phyloP scores from a whole-genome alignment of 2,888 invertebrate genomes.

The Conus canariensis region DNA sequence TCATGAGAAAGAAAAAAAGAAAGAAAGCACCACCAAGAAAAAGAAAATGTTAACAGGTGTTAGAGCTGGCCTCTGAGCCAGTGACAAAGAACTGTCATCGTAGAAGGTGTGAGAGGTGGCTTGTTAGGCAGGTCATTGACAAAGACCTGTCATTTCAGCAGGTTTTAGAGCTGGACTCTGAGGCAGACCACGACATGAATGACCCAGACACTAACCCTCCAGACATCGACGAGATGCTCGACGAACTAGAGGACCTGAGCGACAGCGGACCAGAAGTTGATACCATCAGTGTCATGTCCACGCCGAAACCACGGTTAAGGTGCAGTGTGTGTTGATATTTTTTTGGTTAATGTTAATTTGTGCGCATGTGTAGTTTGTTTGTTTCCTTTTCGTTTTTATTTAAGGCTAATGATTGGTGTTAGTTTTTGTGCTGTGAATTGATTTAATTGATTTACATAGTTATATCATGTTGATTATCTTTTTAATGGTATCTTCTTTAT shows the following conservation, averaged over 20 bases:
- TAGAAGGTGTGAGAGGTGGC: too few relatives aligned
- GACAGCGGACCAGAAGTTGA: slow-evolving; percentile 96
- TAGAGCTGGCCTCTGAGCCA: too few relatives aligned
- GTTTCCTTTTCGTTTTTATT: not conserved
- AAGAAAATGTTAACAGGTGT: too few relatives aligned
- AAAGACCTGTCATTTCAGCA: not conserved
- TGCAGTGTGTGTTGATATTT: slow-evolving; percentile 42
- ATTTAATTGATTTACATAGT: not conserved
- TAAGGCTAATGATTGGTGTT: not conserved
- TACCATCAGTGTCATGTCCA: slow-evolving; percentile 97
- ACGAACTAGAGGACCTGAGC: slow-evolving; percentile 96
- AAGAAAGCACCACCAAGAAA: too few relatives aligned
- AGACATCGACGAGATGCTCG: slow-evolving; percentile 88
- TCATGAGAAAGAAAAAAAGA: too few relatives aligned
- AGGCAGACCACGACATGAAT: slow-evolving; percentile 73
- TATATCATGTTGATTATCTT: too few relatives aligned
- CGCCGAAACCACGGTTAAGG: slow-evolving; percentile 94
- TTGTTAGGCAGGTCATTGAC: too few relatives aligned
- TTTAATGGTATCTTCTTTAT: too few relatives aligned
- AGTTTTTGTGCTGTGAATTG: not conserved
- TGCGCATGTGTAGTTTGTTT: too few relatives aligned
- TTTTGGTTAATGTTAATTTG: not conserved
- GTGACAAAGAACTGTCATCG: too few relatives aligned
- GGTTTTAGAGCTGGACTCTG: slow-evolving; percentile 71
- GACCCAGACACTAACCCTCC: slow-evolving; percentile 70